Evolutionary conservation across 53 echinoderm and acorn worm genomes (phyloP).

Genomic region (Antedon mediterranea): DNA sequence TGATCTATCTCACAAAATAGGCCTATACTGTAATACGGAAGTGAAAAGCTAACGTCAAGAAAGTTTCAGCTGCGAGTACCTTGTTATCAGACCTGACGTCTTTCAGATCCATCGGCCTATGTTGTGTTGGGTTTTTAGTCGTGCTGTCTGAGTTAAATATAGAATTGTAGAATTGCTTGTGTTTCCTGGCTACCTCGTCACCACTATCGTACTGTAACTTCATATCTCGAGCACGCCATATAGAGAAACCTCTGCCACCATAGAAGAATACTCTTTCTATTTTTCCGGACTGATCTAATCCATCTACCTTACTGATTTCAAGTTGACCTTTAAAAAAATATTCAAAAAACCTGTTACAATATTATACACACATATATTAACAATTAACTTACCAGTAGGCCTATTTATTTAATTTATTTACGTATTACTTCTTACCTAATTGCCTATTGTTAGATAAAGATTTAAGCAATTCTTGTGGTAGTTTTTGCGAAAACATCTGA

Average conservation of each 20-base stretch:
- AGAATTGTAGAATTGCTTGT: conserved; percentile 11
- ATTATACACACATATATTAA: no score
- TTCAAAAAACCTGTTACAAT: no score
- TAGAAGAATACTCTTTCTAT: conserved; percentile 34
- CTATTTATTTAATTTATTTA: no score
- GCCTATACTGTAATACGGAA: no score
- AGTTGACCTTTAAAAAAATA: conserved; percentile 48
- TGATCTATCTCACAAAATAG: no score
- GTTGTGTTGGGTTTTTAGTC: background rate
- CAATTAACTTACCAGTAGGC: no score
- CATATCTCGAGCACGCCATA: conserved; percentile 35
- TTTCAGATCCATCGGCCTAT: conserved; percentile 10
- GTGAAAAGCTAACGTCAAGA: no score
- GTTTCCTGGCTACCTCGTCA: conserved; percentile 34
- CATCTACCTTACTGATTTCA: conserved; percentile 45
- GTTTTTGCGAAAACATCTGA: background rate
- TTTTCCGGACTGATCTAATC: conserved; percentile 19
- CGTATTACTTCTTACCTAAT: background rate
- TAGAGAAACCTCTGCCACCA: conserved; percentile 51
- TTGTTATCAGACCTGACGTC: conserved; percentile 33
- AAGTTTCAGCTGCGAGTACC: no score
- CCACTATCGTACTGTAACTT: conserved; percentile 47
- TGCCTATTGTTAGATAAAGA: background rate
- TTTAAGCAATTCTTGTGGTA: background rate
- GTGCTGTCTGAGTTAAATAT: conserved; percentile 34